These are phyloP conservation scores for Thalpophila matura DNA, from an alignment of 2,888 invertebrate species.

Conservation along the genomic window DNA sequence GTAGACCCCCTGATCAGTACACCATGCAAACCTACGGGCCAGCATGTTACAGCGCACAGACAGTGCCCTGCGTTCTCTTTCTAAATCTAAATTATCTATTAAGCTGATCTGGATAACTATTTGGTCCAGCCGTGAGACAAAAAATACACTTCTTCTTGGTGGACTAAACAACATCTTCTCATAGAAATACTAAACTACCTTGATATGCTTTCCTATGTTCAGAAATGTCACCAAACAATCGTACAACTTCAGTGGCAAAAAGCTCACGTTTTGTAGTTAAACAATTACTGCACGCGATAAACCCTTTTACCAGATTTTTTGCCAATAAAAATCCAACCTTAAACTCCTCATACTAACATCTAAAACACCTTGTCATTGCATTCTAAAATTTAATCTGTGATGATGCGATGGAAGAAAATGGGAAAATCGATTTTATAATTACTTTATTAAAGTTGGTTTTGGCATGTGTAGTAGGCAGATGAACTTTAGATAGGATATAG, in stretches of 20 bases:
- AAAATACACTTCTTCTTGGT: too few relatives aligned
- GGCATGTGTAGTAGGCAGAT: conserved; percentile 21
- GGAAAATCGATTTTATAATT: background rate
- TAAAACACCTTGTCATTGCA: background rate
- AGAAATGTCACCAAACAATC: conserved; percentile 58
- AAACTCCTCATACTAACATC: rapidly evolving
- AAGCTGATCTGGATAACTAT: too few relatives aligned
- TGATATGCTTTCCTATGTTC: conserved; percentile 25
- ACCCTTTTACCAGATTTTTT: conserved; percentile 47
- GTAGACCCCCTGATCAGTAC: too few relatives aligned
- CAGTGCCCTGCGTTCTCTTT: too few relatives aligned
- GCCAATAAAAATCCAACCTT: conserved; percentile 20
- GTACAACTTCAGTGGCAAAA: conserved; percentile 61
- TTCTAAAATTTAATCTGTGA: background rate
- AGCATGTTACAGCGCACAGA: too few relatives aligned
- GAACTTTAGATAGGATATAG: conserved; percentile 70
- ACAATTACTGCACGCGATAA: conserved; percentile 59
- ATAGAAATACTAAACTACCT: background rate
- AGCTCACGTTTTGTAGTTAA: conserved; percentile 60
- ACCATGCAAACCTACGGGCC: too few relatives aligned
- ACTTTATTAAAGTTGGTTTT: background rate
- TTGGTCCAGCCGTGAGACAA: too few relatives aligned
- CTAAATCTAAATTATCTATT: too few relatives aligned
- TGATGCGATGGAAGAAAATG: background rate
- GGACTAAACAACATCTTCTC: too few relatives aligned